Evolutionary conservation across 2,888 invertebrate genomes (phyloP).

Genomic region (Drosophila prolongata): DNA sequence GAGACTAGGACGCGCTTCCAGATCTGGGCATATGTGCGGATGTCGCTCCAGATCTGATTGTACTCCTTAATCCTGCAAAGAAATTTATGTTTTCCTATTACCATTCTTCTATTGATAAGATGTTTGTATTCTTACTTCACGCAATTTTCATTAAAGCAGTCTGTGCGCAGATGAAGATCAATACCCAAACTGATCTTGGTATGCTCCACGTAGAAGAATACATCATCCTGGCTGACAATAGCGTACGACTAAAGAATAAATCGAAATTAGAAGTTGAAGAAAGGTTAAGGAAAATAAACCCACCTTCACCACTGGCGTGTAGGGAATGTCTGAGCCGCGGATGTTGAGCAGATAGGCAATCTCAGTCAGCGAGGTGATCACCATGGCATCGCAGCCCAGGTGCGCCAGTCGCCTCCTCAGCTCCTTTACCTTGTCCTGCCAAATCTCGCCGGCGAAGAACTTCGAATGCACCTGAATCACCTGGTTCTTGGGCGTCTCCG

Average conservation of each 20-base stretch:
- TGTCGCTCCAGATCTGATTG: constrained; percentile 88
- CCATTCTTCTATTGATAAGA: no score
- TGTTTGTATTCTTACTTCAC: constrained; percentile 86
- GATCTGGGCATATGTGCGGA: constrained; percentile 87
- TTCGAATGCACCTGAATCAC: constrained; percentile 86
- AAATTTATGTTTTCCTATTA: not conserved
- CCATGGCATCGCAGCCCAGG: constrained; percentile 90
- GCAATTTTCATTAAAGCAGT: constrained; percentile 87
- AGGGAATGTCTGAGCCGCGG: constrained; percentile 92
- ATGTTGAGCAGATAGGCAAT: constrained; percentile 95
- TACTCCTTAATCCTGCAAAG: constrained; percentile 88
- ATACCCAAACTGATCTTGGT: constrained; percentile 87
- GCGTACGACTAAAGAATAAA: constrained; percentile 88
- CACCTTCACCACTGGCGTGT: constrained; percentile 91
- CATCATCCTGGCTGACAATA: constrained; percentile 87
- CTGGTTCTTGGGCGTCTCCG: constrained; percentile 85
- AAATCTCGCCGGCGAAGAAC: constrained; percentile 88
- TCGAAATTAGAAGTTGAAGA: no score
- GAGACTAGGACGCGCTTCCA: constrained; percentile 89
- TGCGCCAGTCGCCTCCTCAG: constrained; percentile 88
- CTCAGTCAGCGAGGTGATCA: constrained; percentile 94
- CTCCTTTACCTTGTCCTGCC: constrained; percentile 90
- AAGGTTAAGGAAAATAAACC: not conserved
- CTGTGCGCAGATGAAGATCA: constrained; percentile 85
- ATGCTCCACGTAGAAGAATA: constrained; percentile 89